Conservation (phyloP, 2,113 vertebrate genomes). For the Calidris pugnax region DNA sequence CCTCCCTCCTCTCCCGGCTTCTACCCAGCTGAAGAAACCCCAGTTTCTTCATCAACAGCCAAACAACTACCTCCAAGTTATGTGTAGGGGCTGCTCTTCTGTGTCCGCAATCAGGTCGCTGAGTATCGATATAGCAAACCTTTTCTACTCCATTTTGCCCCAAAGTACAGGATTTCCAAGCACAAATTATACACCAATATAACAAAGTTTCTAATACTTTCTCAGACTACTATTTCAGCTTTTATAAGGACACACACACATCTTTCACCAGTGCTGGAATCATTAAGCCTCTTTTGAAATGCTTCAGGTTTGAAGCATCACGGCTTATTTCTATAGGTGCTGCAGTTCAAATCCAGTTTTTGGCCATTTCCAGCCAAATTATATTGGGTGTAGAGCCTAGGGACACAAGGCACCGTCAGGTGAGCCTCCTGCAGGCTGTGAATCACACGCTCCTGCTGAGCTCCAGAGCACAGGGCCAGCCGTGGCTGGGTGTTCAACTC, state of each 20-base stretch:
- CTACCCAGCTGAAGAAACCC: neutral
- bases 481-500: neutral
- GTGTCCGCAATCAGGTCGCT: neutral
- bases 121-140: neutral
- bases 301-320: neutral
- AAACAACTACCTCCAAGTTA: neutral
- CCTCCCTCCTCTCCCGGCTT: neutral
- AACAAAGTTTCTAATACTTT: neutral
- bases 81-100: neutral
- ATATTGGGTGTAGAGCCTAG: neutral
- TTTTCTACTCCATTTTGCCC: neutral
- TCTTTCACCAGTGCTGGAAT: neutral
- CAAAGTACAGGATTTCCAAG: neutral
- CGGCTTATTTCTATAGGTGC: neutral
- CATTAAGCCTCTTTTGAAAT: neutral
- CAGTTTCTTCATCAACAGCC: neutral
- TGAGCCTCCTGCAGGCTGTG: neutral
- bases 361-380: neutral
- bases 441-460: neutral
- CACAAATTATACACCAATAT: neutral
- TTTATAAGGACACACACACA: rapidly evolving
- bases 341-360: neutral
- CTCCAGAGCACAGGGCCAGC: neutral
- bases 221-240: neutral
- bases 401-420: neutral